Evolutionary conservation across 2,888 invertebrate species (phyloP).

Genomic region (Mechanitis messenoides): DNA sequence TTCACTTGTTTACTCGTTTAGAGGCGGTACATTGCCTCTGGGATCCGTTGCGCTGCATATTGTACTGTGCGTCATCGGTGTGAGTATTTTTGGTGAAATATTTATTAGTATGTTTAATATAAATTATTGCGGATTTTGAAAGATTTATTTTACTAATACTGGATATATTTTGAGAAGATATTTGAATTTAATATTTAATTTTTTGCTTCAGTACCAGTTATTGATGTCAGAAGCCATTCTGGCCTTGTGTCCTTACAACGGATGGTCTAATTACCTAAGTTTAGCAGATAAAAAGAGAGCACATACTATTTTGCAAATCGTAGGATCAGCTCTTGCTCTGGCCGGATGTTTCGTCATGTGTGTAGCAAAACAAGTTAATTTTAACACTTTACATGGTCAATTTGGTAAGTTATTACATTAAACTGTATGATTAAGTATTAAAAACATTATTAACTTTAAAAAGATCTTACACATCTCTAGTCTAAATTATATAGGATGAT

Average conservation of each 20-base stretch:
- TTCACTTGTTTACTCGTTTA: slow-evolving; percentile 42
- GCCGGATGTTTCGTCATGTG: slow-evolving; percentile 51
- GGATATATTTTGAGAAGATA: no score
- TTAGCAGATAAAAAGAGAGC: slow-evolving; percentile 51
- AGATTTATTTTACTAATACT: no score
- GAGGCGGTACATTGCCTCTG: slow-evolving; percentile 40
- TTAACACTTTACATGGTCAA: slow-evolving; percentile 53
- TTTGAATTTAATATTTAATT: no score
- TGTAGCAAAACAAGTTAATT: slow-evolving; percentile 39
- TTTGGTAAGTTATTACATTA: slow-evolving; percentile 35
- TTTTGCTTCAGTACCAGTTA: slow-evolving; percentile 53
- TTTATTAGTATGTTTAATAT: slow-evolving; percentile 18
- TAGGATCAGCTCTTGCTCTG: slow-evolving; percentile 55
- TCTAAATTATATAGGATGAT: neutral
- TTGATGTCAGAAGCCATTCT: slow-evolving; percentile 61
- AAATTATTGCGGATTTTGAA: neutral
- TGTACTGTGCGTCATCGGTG: slow-evolving; percentile 58
- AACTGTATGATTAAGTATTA: neutral
- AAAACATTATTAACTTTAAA: neutral
- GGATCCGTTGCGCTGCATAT: slow-evolving; percentile 47
- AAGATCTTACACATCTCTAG: no score
- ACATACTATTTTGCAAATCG: slow-evolving; percentile 55
- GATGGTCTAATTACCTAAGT: slow-evolving; percentile 53
- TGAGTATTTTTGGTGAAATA: slow-evolving; percentile 39
- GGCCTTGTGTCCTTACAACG: slow-evolving; percentile 48